Base-by-base conservation (phyloP, 2,888 invertebrate species). In the Rutpela maculata region DNA sequence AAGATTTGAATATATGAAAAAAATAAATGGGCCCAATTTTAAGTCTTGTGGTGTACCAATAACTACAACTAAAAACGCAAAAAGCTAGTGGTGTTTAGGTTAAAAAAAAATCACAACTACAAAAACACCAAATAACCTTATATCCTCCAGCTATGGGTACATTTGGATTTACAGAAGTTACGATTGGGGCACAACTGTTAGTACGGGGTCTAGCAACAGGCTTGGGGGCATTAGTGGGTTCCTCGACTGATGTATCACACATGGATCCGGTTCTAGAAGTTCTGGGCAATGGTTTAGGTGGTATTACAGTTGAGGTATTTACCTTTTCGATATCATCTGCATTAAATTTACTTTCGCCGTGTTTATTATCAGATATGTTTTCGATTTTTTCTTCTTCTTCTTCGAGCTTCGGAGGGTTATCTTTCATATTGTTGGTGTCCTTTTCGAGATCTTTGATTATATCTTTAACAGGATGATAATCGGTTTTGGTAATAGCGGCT, bases 251-350 rank as follows among this genome's bases (percentile, higher is more conserved):
- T 0, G 92, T 92, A 85, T 96, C 96, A 0, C 95, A 94, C 75
- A 96, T 92, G 15, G 96, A 94, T 85, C 93, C 93, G 59, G 93
- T 92, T 84, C 94, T 91, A 62, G 93, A 95, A 0, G 95, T 94
- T 84, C 96, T 92, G 0, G 96, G 96, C 90, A 96, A 90, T 15
- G 96, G 96, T 88, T 96, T 96, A 0, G 96, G 96, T 1, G 95
- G 94, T 65, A 93, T 80, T 60, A 86, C 78, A 59, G 77, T 76
- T 70, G 70, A 18, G 75, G 63, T 63, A 76, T 80, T 75, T 91
- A 92, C 7, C 90, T 88, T 90, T 84, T 84, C 90, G 90, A 74
- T 90, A 90, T 80, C 91, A 73, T 80, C 80, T 43, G 87, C 26
- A 12, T 35, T 19, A 72, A 19, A 56, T 38, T 70, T 77, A 55